phyloP scores from a whole-genome alignment of 1,140 invertebrate species.

The Agrilus planipennis region DNA sequence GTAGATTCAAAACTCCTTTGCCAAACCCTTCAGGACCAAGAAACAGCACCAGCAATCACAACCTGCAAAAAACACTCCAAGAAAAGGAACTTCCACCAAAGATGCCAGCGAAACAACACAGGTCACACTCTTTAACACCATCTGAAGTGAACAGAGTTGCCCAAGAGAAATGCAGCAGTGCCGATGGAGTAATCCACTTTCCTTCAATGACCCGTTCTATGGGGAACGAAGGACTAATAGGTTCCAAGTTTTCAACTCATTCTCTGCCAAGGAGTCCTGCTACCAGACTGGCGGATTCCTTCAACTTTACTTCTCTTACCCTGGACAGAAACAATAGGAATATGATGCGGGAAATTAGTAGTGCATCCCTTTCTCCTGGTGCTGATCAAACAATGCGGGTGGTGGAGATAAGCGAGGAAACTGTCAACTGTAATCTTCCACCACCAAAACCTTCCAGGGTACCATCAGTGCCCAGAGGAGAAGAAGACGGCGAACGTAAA shows the following conservation, averaged over 20 bases:
- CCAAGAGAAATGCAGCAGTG: conserved; percentile 45
- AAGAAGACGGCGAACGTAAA: conserved; percentile 22
- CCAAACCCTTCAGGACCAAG: conserved; percentile 24
- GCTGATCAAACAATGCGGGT: conserved; percentile 33
- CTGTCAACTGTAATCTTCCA: conserved; percentile 35
- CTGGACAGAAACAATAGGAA: conserved; percentile 29
- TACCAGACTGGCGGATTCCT: conserved; percentile 26
- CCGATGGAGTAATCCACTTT: conserved; percentile 46
- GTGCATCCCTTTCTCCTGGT: conserved; percentile 40
- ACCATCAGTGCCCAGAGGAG: conserved; percentile 36
- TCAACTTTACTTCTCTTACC: conserved; percentile 21
- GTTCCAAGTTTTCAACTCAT: conserved; percentile 42
- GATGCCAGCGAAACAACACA: conserved; percentile 54
- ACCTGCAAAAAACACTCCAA: conserved; percentile 30
- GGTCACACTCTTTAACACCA: conserved; percentile 54
- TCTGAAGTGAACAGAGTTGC: conserved; percentile 37
- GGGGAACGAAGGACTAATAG: conserved; percentile 26
- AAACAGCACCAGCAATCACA: conserved; percentile 6
- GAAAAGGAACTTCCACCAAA: conserved; percentile 45
- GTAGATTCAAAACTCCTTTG: conserved; percentile 26
- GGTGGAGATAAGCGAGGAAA: conserved; percentile 22
- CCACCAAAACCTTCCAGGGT: conserved; percentile 62
- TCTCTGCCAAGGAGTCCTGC: conserved; percentile 39
- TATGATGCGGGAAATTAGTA: conserved; percentile 42
- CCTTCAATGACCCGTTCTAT: conserved; percentile 31